Base-by-base conservation (phyloP, 2,113 vertebrate species). In the Pollachius pollachius region DNA sequence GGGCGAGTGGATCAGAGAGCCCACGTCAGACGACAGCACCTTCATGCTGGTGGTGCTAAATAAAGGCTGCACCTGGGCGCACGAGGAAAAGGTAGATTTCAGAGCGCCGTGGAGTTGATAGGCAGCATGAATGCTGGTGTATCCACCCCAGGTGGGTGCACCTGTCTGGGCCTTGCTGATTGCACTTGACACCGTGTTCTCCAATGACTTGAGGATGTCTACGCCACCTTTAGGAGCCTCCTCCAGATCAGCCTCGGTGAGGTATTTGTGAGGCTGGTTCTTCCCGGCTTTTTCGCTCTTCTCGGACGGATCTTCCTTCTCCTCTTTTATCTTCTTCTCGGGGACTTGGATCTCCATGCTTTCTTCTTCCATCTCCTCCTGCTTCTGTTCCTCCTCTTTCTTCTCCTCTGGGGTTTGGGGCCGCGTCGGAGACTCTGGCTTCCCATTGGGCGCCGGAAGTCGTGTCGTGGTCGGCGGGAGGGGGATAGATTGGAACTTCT, bases 101-200 rank as follows among this genome's bases (percentile, higher is more conserved):
- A 95, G 83, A 1, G 94, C 77, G 63, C 97, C 95, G 0, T 97
- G 96, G 72, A 99, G 94, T 88, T 99, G 97, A 87, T 99, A 99
- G 72, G 97, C 97, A 0, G 97, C 97, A 16, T 99, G 97, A 83
- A 99, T 99, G 84, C 97, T 99, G 67, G 97, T 95, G 86, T 99
- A 99, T 25, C 97, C 97, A 2, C 97, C 97, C 97, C 97, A 99
- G 0, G 96, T 98, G 64, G 97, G 97, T 0, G 97, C 93, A 1
- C 97, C 97, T 0, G 98, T 99, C 91, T 99, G 97, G 72, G 97
- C 97, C 73, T 99, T 99, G 90, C 94, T 99, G 91, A 99, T 99
- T 80, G 97, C 97, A 54, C 95, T 95, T 69, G 96, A 96, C 70
- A 99, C 97, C 0, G 97, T 98, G 81, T 99, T 98, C 89, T 99